Percentiles rank a stretch among this genome's conserved stretches.
These are phyloP conservation scores for Brachynemurus nebulosus DNA, from an alignment of 2,888 invertebrate species.

Conservation along the genomic window DNA sequence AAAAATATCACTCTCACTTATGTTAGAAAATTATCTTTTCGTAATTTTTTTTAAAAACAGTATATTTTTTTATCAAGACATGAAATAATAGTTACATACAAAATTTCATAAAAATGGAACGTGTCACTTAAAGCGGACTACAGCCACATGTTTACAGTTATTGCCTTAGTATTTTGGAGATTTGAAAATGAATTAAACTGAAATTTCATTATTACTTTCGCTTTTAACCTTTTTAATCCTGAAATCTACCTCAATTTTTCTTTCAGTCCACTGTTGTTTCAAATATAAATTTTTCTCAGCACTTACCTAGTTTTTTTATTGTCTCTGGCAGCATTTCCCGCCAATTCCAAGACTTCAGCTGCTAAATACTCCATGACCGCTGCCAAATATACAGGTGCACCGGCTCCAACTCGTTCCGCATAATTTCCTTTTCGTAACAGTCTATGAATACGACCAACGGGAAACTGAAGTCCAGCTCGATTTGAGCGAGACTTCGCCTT, in stretches of 20 bases:
- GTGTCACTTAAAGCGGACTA: too few relatives aligned
- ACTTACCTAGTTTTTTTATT: conserved; percentile 45
- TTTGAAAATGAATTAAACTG: too few relatives aligned
- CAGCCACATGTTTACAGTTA: too few relatives aligned
- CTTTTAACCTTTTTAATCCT: background rate
- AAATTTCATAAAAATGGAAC: too few relatives aligned
- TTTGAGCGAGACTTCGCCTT: conserved; percentile 37
- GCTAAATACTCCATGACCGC: conserved; percentile 54
- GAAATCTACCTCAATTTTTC: background rate
- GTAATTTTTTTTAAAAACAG: too few relatives aligned
- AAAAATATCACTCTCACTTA: too few relatives aligned
- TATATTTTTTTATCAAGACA: too few relatives aligned
- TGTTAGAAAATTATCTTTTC: too few relatives aligned
- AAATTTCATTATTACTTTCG: too few relatives aligned
- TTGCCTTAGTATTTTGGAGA: too few relatives aligned
- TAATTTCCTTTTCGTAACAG: conserved; percentile 46
- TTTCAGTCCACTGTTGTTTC: background rate
- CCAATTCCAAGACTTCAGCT: conserved; percentile 53
- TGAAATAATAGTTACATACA: too few relatives aligned
- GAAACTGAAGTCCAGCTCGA: conserved; percentile 43
- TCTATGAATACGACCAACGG: conserved; percentile 45
- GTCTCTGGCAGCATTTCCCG: conserved; percentile 51
- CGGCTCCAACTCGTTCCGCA: conserved; percentile 42
- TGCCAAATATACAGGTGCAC: conserved; percentile 39
- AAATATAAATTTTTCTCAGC: background rate